A percentile compares a stretch with the other conserved stretches of the same genome.
Conservation (phyloP, 1,140 invertebrate species). For the Capitella teleta region DNA sequence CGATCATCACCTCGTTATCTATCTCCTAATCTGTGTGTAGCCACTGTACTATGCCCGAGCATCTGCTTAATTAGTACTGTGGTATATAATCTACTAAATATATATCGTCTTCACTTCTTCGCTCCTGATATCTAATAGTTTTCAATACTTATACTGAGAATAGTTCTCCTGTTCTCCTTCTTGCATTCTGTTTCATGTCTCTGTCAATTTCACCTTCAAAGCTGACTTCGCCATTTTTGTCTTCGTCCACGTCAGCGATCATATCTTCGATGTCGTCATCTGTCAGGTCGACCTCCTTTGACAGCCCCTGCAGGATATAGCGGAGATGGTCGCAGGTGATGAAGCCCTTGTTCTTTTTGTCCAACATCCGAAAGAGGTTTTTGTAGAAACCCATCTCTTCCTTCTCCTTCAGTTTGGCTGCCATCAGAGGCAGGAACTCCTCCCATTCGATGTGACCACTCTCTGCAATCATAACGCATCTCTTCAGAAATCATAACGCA, state of each 20-base stretch:
- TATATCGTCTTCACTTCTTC: no score
- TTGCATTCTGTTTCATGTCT: background rate
- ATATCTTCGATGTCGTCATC: slow-evolving; percentile 44
- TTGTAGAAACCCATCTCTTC: background rate
- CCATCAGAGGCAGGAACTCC: background rate
- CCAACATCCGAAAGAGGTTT: slow-evolving; percentile 1
- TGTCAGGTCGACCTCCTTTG: slow-evolving; percentile 35
- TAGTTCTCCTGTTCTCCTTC: background rate
- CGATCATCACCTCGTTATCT: no score
- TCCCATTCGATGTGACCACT: slow-evolving; percentile 1
- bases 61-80: no score
- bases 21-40: no score
- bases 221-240: slow-evolving; percentile 42
- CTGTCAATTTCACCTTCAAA: slow-evolving; percentile 33
- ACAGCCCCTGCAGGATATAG: background rate
- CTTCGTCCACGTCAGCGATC: slow-evolving; percentile 43
- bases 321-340: background rate
- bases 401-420: background rate
- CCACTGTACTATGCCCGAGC: no score
- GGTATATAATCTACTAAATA: no score
- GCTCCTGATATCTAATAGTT: no score
- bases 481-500: background rate
- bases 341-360: slow-evolving; percentile 1
- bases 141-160: no score
- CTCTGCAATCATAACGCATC: background rate